phyloP scores from a whole-genome alignment of 2,797 vertebrate species.

The Bovichtus diacanthus region DNA sequence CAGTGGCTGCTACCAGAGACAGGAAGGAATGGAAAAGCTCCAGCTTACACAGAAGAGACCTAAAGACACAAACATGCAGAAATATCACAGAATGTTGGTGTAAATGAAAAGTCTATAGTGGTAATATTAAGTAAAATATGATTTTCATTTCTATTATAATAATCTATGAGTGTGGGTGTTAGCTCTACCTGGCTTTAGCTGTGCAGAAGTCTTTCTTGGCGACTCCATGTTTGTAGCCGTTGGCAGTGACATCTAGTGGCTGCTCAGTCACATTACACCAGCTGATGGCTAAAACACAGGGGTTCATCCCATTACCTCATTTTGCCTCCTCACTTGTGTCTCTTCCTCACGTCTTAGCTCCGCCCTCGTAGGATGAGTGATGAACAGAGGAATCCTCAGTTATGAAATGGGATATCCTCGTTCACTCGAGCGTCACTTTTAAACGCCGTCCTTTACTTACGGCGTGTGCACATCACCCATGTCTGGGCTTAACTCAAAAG shows the following conservation, averaged over 20 bases:
- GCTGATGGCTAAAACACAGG: constrained; percentile 88
- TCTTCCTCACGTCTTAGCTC: no score
- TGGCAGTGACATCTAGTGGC: constrained; percentile 93
- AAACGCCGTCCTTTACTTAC: no score
- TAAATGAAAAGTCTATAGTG: not conserved
- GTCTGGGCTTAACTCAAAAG: no score
- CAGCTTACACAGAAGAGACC: constrained; percentile 92
- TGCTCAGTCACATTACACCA: constrained; percentile 91
- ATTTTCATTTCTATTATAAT: not conserved
- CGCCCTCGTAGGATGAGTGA: no score
- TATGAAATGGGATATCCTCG: no score
- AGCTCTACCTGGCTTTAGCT: constrained; percentile 87
- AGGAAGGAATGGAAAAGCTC: constrained; percentile 92
- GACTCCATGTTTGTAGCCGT: constrained; percentile 93
- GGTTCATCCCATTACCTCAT: no score
- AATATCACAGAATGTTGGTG: not conserved
- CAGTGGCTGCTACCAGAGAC: constrained; percentile 84
- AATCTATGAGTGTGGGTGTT: rapidly evolving
- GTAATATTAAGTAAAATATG: not conserved
- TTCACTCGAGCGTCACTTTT: no score
- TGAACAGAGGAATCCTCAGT: no score
- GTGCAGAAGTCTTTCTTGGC: constrained; percentile 89
- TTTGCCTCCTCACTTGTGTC: no score
- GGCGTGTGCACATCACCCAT: no score
- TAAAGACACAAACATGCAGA: constrained; percentile 57